These are phyloP conservation scores for Seriola dumerili DNA, from an alignment of 2,113 vertebrate species.

Conservation along the genomic window DNA sequence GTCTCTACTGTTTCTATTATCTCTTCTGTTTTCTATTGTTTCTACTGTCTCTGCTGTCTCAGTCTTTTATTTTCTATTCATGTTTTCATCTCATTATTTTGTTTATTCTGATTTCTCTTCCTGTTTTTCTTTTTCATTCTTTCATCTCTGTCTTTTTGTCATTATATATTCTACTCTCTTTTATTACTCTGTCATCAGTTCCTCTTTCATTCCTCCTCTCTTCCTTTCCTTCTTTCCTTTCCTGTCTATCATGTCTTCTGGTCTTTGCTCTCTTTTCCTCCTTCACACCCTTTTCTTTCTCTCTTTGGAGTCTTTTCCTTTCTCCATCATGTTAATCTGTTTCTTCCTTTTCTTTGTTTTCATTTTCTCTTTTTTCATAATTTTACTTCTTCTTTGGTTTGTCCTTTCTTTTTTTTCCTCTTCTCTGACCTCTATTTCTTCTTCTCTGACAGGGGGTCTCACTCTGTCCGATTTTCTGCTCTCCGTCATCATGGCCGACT, in stretches of 20 bases:
- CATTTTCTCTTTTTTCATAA: not conserved
- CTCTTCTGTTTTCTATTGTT: too few relatives aligned
- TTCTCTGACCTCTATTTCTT: not conserved
- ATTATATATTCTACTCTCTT: not conserved
- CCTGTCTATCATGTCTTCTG: not conserved
- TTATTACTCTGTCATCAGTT: not conserved
- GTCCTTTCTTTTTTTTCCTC: too few relatives aligned
- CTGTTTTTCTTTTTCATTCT: not conserved
- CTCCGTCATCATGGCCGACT: constrained; percentile 48
- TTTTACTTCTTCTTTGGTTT: not conserved
- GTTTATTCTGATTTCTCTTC: not conserved
- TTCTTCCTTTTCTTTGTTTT: too few relatives aligned
- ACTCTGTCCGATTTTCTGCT: not conserved
- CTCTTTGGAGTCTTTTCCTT: too few relatives aligned
- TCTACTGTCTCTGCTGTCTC: too few relatives aligned
- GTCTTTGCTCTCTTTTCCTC: not conserved
- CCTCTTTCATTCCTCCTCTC: not conserved
- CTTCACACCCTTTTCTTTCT: not conserved
- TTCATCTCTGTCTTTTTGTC: not conserved
- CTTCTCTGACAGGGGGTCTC: not conserved
- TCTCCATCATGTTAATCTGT: not conserved
- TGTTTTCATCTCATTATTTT: too few relatives aligned
- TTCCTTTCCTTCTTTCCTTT: not conserved
- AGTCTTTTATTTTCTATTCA: too few relatives aligned
- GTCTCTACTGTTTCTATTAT: too few relatives aligned